Evolutionary conservation across 2,113 vertebrate genomes (phyloP).

Genomic region (Phocoena phocoena): DNA sequence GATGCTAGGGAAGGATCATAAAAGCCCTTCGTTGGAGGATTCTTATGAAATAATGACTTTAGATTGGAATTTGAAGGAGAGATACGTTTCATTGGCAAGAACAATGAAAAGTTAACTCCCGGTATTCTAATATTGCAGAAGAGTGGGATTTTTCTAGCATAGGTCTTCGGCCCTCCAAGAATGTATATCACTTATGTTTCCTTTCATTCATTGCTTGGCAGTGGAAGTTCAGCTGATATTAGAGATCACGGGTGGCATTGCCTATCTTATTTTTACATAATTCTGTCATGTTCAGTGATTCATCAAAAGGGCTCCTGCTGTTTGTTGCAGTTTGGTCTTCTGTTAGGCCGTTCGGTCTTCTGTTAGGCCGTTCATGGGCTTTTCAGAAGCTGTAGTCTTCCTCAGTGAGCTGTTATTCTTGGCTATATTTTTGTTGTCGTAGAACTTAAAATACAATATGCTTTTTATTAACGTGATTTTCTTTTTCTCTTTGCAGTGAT

Average conservation of each 20-base stretch:
- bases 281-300: not conserved
- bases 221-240: not conserved
- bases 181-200: not conserved
- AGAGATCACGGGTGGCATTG: not conserved
- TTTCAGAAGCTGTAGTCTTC: constrained; percentile 26
- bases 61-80: constrained; percentile 47
- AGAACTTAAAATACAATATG: constrained; percentile 1
- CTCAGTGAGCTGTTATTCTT: not conserved
- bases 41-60: constrained; percentile 12
- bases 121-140: not conserved
- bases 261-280: not conserved
- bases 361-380: not conserved
- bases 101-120: not conserved
- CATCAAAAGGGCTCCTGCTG: not conserved
- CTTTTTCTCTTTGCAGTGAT: constrained; percentile 88
- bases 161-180: not conserved
- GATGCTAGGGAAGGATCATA: not conserved
- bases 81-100: not conserved
- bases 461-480: constrained; percentile 59
- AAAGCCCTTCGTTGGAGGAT: not conserved
- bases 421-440: constrained; percentile 12
- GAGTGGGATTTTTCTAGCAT: not conserved
- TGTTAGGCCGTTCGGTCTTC: not conserved
- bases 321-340: constrained; percentile 8
- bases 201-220: not conserved